Base-by-base conservation (phyloP, 2,113 vertebrate genomes). In the Eulemur rufifrons region DNA sequence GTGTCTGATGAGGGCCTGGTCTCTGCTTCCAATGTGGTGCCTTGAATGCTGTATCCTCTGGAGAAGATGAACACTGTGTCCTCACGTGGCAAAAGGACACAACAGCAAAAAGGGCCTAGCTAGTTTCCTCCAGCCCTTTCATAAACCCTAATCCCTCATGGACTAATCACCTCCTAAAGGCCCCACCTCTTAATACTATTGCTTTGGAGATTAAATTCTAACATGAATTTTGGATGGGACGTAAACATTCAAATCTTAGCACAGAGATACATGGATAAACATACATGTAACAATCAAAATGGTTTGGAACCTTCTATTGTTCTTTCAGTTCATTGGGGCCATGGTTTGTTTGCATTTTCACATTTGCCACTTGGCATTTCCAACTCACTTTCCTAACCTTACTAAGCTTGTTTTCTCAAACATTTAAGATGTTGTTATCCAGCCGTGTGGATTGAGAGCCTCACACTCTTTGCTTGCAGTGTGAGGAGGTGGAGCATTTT, bases 361-460 rank as follows among this genome's bases (percentile, higher is more conserved):
- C 52, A 59, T 80, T 71, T 18, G 39, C 64, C 68, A 27, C 39
- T 27, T n/a, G 25, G 34, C 27, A 15, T 68, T 45, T 89, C 74
- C 34, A 14, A 56, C 64, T 88, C 14, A 37, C 32, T 77, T 86
- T 85, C 32, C 74, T 89, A 71, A 45, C 23, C 83, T 52, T 21
- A 34, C 20, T 87, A 37, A 77, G 10, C 15, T 76, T 56, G 50
- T 69, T 94, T 96, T 64, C 42, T 78, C 27, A 80, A 73, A 45
- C 5, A 27, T 32, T 77, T 69, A 47, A 21, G 69, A 37, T 29
- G 69, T 66, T 21, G n/a, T 64, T 17, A 18, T 80, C 39, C 77
- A 84, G 76, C 64, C 32, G 13, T 29, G 50, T 63, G 34, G 4
- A 13, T 3, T 8, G 71, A 85, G 32, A 92, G n/a, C 54, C 42